Base-by-base conservation (phyloP, 2,113 vertebrate genomes). In the Pteruthius melanotis region DNA sequence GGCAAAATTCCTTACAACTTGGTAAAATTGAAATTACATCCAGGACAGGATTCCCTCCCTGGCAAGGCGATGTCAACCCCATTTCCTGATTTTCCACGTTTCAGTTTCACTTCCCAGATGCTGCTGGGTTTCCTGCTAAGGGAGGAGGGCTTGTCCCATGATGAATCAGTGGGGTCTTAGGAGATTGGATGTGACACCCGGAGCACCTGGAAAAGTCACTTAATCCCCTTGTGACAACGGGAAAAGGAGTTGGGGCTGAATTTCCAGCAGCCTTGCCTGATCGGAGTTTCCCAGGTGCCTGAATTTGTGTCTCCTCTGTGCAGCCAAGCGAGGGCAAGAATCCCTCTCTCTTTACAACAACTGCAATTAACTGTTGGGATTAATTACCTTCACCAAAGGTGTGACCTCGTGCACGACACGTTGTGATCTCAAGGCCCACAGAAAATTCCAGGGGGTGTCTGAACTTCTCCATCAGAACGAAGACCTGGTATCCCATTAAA, bases 381-480 rank as follows among this genome's bases (percentile, higher is more conserved):
- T 92, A 44, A 23, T 80, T 70, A 42, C 39, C 56, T 77, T 23
- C 57, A 45, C n/a, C 28, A 24, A 75, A 69, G 18, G 12, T 42
- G 53, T 30, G 28, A 61, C 26, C 22, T 8, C 40, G 7, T 16
- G 39, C 49, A 8, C 7, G 35, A 28, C 17, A 11, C 0, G 3
- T 9, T 1, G 0, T 11, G 18, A 83, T 6, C 17, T 40, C 15
- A 16, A 11, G 61, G 53, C 20, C 28, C 59, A 83, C 0, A 1
- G 8, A 7, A 54, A 70, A 26, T 56, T 90, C 9, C 40, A 18
- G 14, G 10, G 16, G 50, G 13, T 33, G 7, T 31, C 30, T 31
- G 23, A 57, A 11, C 30, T 14, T 56, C 37, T 72, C 33, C 9
- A 17, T 21, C 26, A 24, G 56, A 22, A 13, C 13, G 13, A 54